Base-by-base conservation (phyloP, 2,113 vertebrate genomes). In the Coreoperca whiteheadi region DNA sequence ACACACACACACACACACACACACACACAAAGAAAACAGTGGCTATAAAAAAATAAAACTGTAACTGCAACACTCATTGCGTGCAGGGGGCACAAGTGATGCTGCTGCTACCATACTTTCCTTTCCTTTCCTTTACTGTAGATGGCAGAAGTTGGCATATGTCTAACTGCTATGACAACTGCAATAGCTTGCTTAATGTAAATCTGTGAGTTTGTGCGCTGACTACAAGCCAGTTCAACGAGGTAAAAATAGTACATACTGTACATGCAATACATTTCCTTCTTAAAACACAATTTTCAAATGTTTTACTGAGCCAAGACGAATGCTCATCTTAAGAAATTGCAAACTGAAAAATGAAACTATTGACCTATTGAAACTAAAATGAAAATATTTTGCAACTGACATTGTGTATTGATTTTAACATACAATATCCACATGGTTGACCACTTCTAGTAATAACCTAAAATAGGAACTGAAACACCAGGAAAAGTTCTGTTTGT, bases 401-500 rank as follows among this genome's bases (percentile, higher is more conserved):
- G 16, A 59, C 46, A 67, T 25, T 39, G n/a, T 30, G 41, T 30
- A 86, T 66, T 43, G 57, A 71, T 83, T 83, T 74, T 34, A 32
- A 63, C 71, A 61, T 64, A 69, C 20, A 10, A 32, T 37, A 25
- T 51, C 32, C 56, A 67, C 74, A 85, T 64, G 64, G 69, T 12
- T 84, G 57, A 59, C 34, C 67, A 72, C 54, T 34, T 75, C 30
- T 53, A 57, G 67, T 77, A 70, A 83, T 41, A 48, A 69, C 12
- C 50, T 50, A 30, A 67, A 82, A 82, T 25, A 77, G n/a, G n/a
- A 11, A 56, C 4, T 39, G 57, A 90, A 88, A 87, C 51, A 70
- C 82, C 70, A 83, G 14, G 15, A 53, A 75, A 90, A 77, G 50
- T 74, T 89, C 14, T 76, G 48, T 89, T 84, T 71, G 67, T 60